Evolutionary conservation across 1,140 invertebrate genomes (phyloP).

Genomic region (Hermetia illucens): DNA sequence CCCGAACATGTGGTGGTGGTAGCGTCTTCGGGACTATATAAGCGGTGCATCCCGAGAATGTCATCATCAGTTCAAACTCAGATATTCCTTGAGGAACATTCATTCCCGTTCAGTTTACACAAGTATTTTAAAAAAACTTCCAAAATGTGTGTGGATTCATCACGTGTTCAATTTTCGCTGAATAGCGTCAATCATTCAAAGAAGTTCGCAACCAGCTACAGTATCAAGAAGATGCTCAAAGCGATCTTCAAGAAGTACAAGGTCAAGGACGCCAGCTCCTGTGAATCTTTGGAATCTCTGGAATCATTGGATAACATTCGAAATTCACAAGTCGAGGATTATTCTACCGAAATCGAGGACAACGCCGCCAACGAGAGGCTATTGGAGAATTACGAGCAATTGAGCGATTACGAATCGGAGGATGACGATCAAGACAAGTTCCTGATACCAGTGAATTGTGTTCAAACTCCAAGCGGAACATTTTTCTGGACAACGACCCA

Average conservation of each 20-base stretch:
- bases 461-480: conserved; percentile 37
- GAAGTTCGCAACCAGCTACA: conserved; percentile 37
- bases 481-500: conserved; percentile 40
- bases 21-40: too few relatives aligned
- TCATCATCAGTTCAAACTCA: too few relatives aligned
- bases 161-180: too few relatives aligned
- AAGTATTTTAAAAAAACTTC: too few relatives aligned
- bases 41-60: too few relatives aligned
- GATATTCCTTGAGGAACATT: too few relatives aligned
- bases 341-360: conserved; percentile 41
- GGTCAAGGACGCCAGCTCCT: conserved; percentile 13
- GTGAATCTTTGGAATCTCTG: conserved; percentile 21
- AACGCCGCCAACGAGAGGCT: conserved; percentile 47
- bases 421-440: conserved; percentile 20
- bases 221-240: conserved; percentile 38
- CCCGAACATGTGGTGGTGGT: too few relatives aligned
- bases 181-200: too few relatives aligned
- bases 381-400: conserved; percentile 39
- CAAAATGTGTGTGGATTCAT: too few relatives aligned
- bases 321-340: conserved; percentile 24
- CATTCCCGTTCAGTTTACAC: too few relatives aligned
- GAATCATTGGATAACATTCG: conserved; percentile 26
- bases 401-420: too few relatives aligned
- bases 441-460: conserved; percentile 36
- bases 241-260: conserved; percentile 27